These are phyloP conservation scores for Uropsilus gracilis DNA, from an alignment of 2,113 vertebrate species.

Conservation along the genomic window DNA sequence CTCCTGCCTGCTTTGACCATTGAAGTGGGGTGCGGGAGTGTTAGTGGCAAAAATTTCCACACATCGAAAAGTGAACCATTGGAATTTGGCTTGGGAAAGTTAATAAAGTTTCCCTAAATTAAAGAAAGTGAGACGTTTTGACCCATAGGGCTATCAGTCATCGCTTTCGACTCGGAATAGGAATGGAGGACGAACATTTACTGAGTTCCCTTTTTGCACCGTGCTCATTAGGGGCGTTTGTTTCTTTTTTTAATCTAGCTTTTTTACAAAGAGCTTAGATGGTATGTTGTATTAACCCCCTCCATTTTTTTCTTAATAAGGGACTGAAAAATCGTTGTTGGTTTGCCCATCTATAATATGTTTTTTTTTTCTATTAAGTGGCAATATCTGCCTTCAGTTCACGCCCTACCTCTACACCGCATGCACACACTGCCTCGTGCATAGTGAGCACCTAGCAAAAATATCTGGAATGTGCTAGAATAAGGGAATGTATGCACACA, in stretches of 20 bases:
- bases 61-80: not conserved
- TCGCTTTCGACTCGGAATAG: not conserved
- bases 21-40: not conserved
- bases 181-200: not conserved
- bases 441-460: not conserved
- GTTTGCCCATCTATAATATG: not conserved
- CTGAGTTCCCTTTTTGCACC: not conserved
- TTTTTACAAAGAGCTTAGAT: no score
- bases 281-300: not conserved
- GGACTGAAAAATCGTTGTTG: not conserved
- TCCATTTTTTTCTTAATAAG: not conserved
- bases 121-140: not conserved
- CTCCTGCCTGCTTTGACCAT: rapidly evolving
- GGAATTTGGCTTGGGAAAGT: no score
- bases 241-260: not conserved
- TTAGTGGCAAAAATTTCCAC: not conserved
- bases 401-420: no score
- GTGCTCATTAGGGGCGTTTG: not conserved
- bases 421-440: not conserved
- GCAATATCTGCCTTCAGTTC: not conserved
- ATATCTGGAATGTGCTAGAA: not conserved
- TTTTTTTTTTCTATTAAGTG: not conserved
- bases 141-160: not conserved
- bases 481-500: not conserved
- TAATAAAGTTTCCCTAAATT: not conserved